Conservation (phyloP, 2,797 vertebrate genomes). For the Microcaecilia unicolor region DNA sequence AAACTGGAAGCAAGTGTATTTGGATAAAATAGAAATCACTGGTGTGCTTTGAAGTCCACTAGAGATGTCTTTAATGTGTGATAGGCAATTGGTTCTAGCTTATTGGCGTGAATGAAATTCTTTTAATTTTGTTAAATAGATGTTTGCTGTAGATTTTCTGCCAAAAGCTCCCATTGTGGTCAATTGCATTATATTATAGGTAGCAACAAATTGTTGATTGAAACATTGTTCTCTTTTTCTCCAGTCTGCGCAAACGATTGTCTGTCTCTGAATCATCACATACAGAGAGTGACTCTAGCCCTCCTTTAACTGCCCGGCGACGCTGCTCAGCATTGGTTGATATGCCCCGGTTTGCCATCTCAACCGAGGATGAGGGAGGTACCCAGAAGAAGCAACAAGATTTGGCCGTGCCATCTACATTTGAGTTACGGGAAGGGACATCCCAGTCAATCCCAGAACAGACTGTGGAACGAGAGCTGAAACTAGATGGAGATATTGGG, state of each 20-base stretch:
- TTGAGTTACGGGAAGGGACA: slow-evolving; percentile 59
- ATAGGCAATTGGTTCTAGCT: too few species aligned
- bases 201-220: too few species aligned
- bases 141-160: too few species aligned
- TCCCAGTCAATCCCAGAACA: slow-evolving; percentile 67
- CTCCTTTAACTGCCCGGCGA: slow-evolving; percentile 78
- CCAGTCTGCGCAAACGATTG: slow-evolving; percentile 82
- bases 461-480: slow-evolving; percentile 68
- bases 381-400: slow-evolving; percentile 39
- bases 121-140: too few species aligned
- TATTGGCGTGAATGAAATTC: too few species aligned
- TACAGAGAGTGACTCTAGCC: slow-evolving; percentile 94
- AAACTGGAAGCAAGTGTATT: too few species aligned
- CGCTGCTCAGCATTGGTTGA: slow-evolving; percentile 87
- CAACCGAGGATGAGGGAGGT: slow-evolving; percentile 67
- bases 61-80: too few species aligned
- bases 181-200: too few species aligned
- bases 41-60: too few species aligned
- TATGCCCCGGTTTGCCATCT: slow-evolving; percentile 80
- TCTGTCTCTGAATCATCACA: slow-evolving; percentile 92
- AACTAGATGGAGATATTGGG: slow-evolving; percentile 60
- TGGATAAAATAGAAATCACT: too few species aligned
- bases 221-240: background rate
- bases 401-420: slow-evolving; percentile 33
- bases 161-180: too few species aligned